Percentiles rank a stretch among this genome's conserved stretches.
Conservation (phyloP, 2,113 vertebrate genomes). For the Menura novaehollandiae region DNA sequence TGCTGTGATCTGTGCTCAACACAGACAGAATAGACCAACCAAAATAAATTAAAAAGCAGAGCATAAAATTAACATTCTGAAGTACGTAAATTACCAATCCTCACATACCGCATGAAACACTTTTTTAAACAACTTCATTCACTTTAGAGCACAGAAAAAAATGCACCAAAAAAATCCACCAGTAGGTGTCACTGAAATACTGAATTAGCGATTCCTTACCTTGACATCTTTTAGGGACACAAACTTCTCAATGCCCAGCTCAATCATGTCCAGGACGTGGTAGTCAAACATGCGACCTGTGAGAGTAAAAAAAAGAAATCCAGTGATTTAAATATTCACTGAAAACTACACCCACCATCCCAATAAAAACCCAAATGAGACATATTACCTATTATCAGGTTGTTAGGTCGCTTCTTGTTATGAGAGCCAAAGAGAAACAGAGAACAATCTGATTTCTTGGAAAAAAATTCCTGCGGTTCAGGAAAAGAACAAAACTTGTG, state of each 20-base stretch:
- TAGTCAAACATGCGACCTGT: constrained; percentile 95
- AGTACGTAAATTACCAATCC: neutral
- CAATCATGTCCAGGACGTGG: constrained; percentile 95
- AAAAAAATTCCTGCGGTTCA: constrained; percentile 90
- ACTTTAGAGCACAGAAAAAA: neutral
- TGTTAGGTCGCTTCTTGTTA: constrained; percentile 97
- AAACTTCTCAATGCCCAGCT: constrained; percentile 91
- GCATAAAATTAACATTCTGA: neutral
- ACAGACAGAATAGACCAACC: neutral
- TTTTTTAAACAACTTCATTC: neutral
- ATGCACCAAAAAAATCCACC: neutral
- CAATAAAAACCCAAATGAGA: neutral
- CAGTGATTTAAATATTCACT: neutral
- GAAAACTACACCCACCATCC: neutral
- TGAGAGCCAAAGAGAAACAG: constrained; percentile 96
- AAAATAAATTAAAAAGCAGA: neutral
- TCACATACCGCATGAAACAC: fast-evolving
- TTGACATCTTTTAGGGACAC: constrained; percentile 86
- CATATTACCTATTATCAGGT: constrained; percentile 86
- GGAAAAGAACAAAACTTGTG: neutral
- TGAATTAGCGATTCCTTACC: constrained; percentile 68
- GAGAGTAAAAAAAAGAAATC: neutral
- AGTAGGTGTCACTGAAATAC: constrained; percentile 14
- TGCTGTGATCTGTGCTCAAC: neutral
- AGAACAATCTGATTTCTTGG: constrained; percentile 94